Evolutionary conservation across 35 echinoderm and acorn worm genomes (phyloP).

Genomic region (Heliocidaris erythrogramma): DNA sequence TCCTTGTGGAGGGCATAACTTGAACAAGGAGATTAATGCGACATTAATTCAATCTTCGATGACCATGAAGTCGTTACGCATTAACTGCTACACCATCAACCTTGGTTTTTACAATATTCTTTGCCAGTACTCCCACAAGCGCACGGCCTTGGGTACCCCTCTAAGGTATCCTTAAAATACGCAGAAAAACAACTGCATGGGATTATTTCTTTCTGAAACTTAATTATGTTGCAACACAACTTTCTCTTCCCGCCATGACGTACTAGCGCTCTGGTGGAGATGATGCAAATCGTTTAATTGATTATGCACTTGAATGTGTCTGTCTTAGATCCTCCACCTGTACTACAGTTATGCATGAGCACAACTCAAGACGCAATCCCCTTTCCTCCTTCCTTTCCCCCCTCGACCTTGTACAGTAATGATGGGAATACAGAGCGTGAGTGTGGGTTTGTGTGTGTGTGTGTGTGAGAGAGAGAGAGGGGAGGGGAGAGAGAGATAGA

Average conservation of each 20-base stretch:
- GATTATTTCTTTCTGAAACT: neutral
- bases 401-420: neutral
- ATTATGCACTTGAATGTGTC: constrained; percentile 7
- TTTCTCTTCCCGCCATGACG: neutral
- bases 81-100: neutral
- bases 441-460: no score
- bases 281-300: neutral
- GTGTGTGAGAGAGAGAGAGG: no score
- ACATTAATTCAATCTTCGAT: neutral
- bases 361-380: neutral
- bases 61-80: neutral
- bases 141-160: neutral
- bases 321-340: neutral
- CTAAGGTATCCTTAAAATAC: neutral
- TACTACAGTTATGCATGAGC: neutral
- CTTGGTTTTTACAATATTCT: neutral
- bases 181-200: neutral
- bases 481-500: no score
- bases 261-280: neutral
- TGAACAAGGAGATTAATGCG: no score
- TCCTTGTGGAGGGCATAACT: no score
- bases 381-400: neutral
- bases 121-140: neutral
- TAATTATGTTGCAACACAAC: neutral
- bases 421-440: neutral